Percentiles rank a stretch among this genome's conserved stretches.
These are phyloP conservation scores for Andrena marginata DNA, from an alignment of 2,888 invertebrate species.

Conservation along the genomic window DNA sequence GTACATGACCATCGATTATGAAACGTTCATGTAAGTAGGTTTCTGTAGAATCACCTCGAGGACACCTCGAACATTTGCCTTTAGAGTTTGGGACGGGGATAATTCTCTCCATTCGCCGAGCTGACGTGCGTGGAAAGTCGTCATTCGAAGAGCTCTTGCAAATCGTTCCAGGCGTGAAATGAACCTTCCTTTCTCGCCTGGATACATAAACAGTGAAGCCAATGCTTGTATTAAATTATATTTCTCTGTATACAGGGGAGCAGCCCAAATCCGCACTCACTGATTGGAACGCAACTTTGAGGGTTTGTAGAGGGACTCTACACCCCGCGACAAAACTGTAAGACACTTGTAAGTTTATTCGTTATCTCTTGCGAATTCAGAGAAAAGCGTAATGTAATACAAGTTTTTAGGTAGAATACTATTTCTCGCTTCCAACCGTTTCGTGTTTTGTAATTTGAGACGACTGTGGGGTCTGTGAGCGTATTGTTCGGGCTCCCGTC, in stretches of 20 bases:
- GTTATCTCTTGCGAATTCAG: no score
- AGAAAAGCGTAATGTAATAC: no score
- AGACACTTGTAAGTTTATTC: no score
- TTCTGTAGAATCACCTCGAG: background rate
- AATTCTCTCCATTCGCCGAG: background rate
- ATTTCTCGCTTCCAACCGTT: no score
- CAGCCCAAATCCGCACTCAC: background rate
- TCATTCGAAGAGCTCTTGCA: background rate
- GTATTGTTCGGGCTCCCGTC: no score
- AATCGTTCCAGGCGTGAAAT: background rate
- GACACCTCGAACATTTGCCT: background rate
- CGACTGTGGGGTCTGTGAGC: no score
- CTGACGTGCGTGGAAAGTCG: background rate
- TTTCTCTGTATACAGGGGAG: background rate
- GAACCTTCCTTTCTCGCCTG: background rate
- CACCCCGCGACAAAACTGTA: no score
- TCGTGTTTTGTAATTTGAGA: no score
- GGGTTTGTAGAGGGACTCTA: no score
- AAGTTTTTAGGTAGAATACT: no score
- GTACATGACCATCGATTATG: constrained; percentile 7
- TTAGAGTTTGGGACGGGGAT: background rate
- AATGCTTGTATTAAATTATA: background rate
- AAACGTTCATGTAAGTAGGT: constrained; percentile 11
- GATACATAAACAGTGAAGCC: background rate
- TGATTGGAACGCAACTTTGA: background rate